Evolutionary conservation across 2,797 vertebrate species (phyloP).

Genomic region (Sandelia bainsii): DNA sequence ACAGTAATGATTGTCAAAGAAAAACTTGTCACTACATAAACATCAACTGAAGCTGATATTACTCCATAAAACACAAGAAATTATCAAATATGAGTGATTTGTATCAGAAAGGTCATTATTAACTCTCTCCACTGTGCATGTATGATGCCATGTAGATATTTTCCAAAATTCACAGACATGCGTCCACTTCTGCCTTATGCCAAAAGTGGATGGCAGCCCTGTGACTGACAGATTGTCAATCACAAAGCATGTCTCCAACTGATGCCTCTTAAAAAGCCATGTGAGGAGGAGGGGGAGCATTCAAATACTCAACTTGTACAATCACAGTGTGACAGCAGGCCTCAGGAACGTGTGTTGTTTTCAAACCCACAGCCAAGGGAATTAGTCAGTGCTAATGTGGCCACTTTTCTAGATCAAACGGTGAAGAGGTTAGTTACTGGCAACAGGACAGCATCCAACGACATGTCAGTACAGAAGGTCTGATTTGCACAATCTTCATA

Average conservation of each 20-base stretch:
- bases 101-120: neutral
- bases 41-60: constrained; percentile 15
- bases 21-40: constrained; percentile 16
- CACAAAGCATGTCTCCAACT: constrained; percentile 21
- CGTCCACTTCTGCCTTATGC: constrained; percentile 15
- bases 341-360: constrained; percentile 67
- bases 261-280: constrained; percentile 43
- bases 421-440: constrained; percentile 76
- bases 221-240: constrained; percentile 37
- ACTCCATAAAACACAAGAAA: constrained; percentile 4
- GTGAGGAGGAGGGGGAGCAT: constrained; percentile 12
- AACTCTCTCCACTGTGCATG: constrained; percentile 1
- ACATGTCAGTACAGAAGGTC: constrained; percentile 83
- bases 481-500: constrained; percentile 81
- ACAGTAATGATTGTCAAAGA: constrained; percentile 1
- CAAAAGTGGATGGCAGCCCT: constrained; percentile 1
- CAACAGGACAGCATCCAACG: constrained; percentile 67
- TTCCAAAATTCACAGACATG: neutral
- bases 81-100: no score
- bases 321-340: constrained; percentile 71
- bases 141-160: constrained; percentile 21
- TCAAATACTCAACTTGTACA: constrained; percentile 58
- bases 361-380: constrained; percentile 79
- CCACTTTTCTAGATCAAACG: constrained; percentile 82
- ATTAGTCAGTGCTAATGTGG: constrained; percentile 86